phyloP scores from a whole-genome alignment of 1,140 invertebrate species.

The Drosophila virilis region DNA sequence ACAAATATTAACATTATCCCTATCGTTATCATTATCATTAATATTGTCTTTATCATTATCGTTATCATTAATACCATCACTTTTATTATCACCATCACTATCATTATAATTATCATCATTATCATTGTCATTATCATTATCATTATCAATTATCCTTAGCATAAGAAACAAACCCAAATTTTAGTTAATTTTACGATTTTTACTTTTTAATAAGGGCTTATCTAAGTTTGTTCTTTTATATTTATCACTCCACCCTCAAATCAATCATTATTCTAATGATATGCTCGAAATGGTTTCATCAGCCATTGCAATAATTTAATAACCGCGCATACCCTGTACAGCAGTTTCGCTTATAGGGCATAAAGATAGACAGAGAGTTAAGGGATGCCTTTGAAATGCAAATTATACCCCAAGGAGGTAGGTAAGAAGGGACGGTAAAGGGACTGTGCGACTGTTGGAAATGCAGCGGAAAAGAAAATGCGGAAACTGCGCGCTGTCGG shows the following conservation, averaged over 20 bases:
- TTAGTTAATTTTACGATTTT: too few relatives aligned
- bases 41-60: neutral
- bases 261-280: neutral
- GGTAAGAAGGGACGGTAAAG: neutral
- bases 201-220: too few relatives aligned
- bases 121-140: too few relatives aligned
- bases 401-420: slow-evolving; percentile 62
- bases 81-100: too few relatives aligned
- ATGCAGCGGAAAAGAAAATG: slow-evolving; percentile 49
- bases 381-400: slow-evolving; percentile 75
- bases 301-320: slow-evolving; percentile 1
- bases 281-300: neutral
- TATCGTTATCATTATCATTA: neutral
- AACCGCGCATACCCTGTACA: slow-evolving; percentile 9
- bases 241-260: too few relatives aligned
- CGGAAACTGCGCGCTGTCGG: slow-evolving; percentile 69
- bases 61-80: too few relatives aligned
- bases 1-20: neutral
- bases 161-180: too few relatives aligned
- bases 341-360: slow-evolving; percentile 23
- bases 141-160: too few relatives aligned
- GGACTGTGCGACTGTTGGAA: slow-evolving; percentile 1
- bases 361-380: slow-evolving; percentile 21
- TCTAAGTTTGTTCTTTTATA: too few relatives aligned
- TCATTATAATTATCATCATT: too few relatives aligned